Conservation (phyloP, 1,140 invertebrate species). For the Platyura marginata region DNA sequence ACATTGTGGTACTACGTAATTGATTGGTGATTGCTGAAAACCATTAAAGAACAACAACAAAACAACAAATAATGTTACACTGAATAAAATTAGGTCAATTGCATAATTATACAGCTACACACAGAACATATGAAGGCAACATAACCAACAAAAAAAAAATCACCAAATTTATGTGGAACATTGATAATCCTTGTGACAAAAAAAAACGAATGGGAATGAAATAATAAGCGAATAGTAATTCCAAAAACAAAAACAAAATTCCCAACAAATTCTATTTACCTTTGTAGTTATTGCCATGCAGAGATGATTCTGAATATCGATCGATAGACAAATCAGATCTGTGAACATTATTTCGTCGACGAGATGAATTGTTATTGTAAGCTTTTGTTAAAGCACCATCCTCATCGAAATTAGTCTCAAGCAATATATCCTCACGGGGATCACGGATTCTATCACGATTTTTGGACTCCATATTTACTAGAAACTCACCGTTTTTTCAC, state of each 20-base stretch:
- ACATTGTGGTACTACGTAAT: not conserved
- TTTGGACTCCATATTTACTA: not conserved
- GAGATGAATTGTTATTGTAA: conserved; percentile 12
- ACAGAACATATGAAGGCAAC: too few relatives aligned
- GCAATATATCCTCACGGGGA: conserved; percentile 21
- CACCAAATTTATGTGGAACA: not conserved
- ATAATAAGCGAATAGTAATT: not conserved
- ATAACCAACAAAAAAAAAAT: not conserved
- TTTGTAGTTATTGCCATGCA: conserved; percentile 5
- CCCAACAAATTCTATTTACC: too few relatives aligned
- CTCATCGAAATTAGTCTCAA: conserved; percentile 25
- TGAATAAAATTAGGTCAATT: too few relatives aligned
- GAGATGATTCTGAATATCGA: conserved; percentile 18
- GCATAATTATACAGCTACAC: too few relatives aligned
- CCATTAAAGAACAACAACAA: too few relatives aligned
- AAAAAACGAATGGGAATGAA: not conserved
- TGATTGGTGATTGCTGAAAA: not conserved
- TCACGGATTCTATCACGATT: conserved; percentile 16
- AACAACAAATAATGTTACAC: too few relatives aligned
- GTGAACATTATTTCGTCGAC: conserved; percentile 12
- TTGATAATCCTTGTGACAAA: not conserved
- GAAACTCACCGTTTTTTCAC: too few relatives aligned
- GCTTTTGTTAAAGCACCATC: conserved; percentile 21
- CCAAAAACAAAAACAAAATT: not conserved
- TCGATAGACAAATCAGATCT: conserved; percentile 22